phyloP scores from a whole-genome alignment of 2,113 vertebrate species.

The Vireo altiloquus region DNA sequence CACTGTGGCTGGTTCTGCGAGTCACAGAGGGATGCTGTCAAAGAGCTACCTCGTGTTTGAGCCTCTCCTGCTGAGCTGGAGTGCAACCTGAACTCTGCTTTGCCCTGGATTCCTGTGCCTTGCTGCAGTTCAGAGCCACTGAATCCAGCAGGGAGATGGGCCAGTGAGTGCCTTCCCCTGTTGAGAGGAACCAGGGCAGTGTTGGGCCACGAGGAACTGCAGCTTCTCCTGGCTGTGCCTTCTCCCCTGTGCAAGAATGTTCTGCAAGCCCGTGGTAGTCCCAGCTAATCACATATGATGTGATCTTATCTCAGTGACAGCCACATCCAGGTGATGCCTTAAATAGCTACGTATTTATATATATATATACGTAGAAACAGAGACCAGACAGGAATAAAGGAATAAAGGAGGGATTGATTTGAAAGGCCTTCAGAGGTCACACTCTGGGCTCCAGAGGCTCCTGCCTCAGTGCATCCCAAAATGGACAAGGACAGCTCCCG shows the following conservation, averaged over 20 bases:
- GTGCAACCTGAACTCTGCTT: background rate
- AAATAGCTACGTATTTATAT: no score
- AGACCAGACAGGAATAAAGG: no score
- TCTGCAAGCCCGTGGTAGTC: background rate
- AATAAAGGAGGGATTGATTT: no score
- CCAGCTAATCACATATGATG: background rate
- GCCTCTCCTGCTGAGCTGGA: background rate
- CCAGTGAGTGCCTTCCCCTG: accelerated
- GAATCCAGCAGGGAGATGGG: background rate
- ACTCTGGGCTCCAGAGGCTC: no score
- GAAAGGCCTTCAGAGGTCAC: no score
- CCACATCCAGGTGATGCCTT: background rate
- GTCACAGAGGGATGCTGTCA: background rate
- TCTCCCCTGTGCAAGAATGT: background rate
- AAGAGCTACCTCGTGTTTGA: background rate
- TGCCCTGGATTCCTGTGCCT: background rate
- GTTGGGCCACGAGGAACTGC: background rate
- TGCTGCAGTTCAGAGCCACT: background rate
- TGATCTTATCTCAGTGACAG: background rate
- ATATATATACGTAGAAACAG: no score
- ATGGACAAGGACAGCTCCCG: no score
- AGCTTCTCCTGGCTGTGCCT: background rate
- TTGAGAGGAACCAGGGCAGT: background rate
- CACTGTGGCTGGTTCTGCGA: background rate
- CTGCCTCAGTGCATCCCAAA: no score